A percentile compares a stretch with the other conserved stretches of the same genome.
phyloP scores from a whole-genome alignment of 2,113 vertebrate species.

The Fregata magnificens region DNA sequence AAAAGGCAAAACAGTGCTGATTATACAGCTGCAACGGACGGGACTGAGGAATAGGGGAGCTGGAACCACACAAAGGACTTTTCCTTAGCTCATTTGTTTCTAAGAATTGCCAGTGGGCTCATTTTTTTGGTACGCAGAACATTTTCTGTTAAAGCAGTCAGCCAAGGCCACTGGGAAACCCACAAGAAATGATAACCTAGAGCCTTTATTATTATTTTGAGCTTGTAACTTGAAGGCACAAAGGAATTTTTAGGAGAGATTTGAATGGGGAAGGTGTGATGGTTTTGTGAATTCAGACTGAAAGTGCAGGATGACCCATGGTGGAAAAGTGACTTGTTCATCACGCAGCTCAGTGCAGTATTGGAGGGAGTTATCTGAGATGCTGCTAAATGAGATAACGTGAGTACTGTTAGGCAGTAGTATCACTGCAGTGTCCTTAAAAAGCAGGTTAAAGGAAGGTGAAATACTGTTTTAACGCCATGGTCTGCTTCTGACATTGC shows the following conservation, averaged over 20 bases:
- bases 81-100: constrained; percentile 18
- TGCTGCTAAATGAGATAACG: neutral
- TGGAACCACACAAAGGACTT: neutral
- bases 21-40: neutral
- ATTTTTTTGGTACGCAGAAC: neutral
- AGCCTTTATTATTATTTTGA: constrained; percentile 36
- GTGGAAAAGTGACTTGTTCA: neutral
- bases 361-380: neutral
- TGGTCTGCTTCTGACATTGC: neutral
- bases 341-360: neutral
- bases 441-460: constrained; percentile 42
- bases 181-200: constrained; percentile 3
- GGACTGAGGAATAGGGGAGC: neutral
- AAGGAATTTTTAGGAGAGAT: neutral
- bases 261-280: neutral
- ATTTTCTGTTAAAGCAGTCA: neutral
- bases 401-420: neutral
- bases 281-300: neutral
- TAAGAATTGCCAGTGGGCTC: neutral
- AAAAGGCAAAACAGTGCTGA: neutral
- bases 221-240: neutral
- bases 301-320: neutral
- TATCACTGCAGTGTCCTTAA: constrained; percentile 43
- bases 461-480: neutral
- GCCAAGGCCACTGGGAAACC: constrained; percentile 45